These are phyloP conservation scores for Martes martes DNA, from an alignment of 2,113 vertebrate species.

Conservation along the genomic window DNA sequence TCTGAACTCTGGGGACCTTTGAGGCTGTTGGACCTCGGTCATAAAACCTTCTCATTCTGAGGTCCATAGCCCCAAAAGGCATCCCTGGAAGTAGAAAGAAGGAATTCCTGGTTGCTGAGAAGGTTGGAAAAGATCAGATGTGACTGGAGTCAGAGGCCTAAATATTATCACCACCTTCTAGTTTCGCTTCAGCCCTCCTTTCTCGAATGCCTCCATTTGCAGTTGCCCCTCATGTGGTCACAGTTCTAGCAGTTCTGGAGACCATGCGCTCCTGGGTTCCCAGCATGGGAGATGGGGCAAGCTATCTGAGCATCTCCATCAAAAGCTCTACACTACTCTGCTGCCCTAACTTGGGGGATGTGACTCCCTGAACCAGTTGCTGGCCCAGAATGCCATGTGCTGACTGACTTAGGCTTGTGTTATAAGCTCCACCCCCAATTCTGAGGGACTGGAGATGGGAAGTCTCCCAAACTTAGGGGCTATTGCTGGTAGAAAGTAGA, in stretches of 20 bases:
- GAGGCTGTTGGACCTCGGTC: not conserved
- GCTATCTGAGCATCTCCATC: not conserved
- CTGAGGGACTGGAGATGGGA: not conserved
- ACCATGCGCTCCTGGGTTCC: not conserved
- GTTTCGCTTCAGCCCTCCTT: not conserved
- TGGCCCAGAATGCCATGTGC: not conserved
- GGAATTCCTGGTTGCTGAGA: not conserved
- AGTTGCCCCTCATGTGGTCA: not conserved
- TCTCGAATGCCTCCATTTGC: not conserved
- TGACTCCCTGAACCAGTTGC: not conserved
- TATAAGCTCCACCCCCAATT: fast-evolving
- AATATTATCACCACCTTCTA: too few species aligned
- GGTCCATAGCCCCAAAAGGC: not conserved
- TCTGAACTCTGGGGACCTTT: not conserved
- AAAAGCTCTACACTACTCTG: not conserved
- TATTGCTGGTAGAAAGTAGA: not conserved
- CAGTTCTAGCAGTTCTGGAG: not conserved
- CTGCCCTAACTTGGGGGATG: not conserved
- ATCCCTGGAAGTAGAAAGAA: not conserved
- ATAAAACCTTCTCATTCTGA: not conserved
- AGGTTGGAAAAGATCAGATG: fast-evolving
- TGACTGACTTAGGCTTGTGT: not conserved
- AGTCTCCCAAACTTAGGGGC: not conserved
- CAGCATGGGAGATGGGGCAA: too few species aligned
- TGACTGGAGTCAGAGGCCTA: not conserved